Evolutionary conservation across 2,797 vertebrate genomes (phyloP).

Genomic region (Acridotheres tristis): DNA sequence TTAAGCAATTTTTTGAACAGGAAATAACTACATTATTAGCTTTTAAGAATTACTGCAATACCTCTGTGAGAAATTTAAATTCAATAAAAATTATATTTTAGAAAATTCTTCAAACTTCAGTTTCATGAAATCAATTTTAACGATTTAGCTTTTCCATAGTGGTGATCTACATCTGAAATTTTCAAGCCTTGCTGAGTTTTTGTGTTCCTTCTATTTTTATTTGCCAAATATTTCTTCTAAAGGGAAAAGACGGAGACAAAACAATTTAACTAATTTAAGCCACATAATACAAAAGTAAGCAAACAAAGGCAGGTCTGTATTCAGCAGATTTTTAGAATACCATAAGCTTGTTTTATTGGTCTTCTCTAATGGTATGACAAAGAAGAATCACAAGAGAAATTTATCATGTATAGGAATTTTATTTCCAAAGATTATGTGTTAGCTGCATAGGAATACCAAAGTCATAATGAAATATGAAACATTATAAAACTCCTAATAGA

Average conservation of each 20-base stretch:
- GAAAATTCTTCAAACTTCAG: not conserved
- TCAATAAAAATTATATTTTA: not conserved
- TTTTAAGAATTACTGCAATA: slow-evolving; percentile 20
- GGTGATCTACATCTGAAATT: not conserved
- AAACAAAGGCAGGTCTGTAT: not conserved
- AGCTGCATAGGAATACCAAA: not conserved
- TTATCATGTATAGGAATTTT: not conserved
- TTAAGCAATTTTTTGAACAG: slow-evolving; percentile 34
- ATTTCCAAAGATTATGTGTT: not conserved
- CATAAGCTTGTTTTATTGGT: not conserved
- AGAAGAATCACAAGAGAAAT: not conserved
- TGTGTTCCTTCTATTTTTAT: not conserved
- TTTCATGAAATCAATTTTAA: not conserved
- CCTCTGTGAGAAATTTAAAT: slow-evolving; percentile 6
- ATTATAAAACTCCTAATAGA: not conserved
- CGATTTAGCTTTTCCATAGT: not conserved
- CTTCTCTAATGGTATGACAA: not conserved
- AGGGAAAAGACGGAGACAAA: not conserved
- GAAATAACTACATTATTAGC: slow-evolving; percentile 16
- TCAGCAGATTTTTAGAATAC: not conserved
- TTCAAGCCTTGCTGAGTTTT: not conserved
- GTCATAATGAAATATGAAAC: not conserved
- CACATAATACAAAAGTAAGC: not conserved
- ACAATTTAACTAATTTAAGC: not conserved
- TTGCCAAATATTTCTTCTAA: not conserved